Evolutionary conservation across 2,888 invertebrate species (phyloP), one percentile per base, ranked within the genome.

Genomic region (Azorinus chamasolen): DNA sequence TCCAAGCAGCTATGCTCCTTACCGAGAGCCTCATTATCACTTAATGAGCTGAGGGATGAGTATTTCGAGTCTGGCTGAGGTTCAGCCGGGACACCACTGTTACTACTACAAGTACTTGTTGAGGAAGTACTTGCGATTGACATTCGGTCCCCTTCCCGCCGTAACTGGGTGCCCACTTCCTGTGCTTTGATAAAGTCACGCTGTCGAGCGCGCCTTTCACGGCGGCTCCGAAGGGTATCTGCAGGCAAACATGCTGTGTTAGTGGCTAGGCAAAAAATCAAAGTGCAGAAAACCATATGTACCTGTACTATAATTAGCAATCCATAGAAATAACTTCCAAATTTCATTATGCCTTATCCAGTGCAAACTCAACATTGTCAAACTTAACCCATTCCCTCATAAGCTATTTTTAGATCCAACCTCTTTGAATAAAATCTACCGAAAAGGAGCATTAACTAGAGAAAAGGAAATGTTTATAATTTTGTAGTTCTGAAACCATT

Each of bases 151-250:
- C 79, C 83, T 51, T 66, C 79, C 50, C 58, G 75, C 48, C 50
- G 70, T 46, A 81, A 54, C 37, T 57, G 65, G 45, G 83, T 48
- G 48, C 74, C 81, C 39, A 72, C 74, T 53, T 89, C 87, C 62
- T 88, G 89, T 62, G 89, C 89, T 81, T 88, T 85, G 69, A 88
- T 85, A 63, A 87, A 83, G 41, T 87, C 83, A 14, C 87, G 79
- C 77, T 90, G 90, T 24, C 90, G 84, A 25, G 84, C 73, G 22
- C 88, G 84, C 45, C 90, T 79, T 20, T 87, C 85, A 48, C 84
- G 79, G 41, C 86, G 84, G 58, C 53, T 83, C 22, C 80, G 72
- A n/a, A 69, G 75, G n/a, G 70, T 63, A 86, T 84, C 86, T 86
- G 86, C 76, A 53, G 78, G 82, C 81, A 82, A 72, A 78, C 81